Percentiles rank a stretch among this genome's conserved stretches.
Evolutionary conservation across 2,888 invertebrate genomes (phyloP).

Genomic region (Capitulum mitella): DNA sequence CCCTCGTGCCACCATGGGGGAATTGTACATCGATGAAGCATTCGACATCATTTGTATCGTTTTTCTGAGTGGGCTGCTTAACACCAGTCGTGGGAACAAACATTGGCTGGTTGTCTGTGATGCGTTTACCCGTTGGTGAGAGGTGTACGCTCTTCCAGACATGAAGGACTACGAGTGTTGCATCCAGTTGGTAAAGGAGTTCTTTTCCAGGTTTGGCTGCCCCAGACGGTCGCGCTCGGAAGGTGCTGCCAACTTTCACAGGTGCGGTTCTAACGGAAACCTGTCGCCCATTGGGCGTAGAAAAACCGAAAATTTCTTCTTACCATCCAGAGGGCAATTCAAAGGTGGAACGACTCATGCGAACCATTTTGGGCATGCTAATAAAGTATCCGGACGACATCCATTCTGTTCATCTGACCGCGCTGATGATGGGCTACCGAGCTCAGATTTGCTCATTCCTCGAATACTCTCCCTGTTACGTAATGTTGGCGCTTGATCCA

Average conservation of each 20-base stretch:
- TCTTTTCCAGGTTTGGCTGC: not conserved
- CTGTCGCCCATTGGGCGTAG: not conserved
- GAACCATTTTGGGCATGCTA: not conserved
- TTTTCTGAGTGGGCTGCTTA: not conserved
- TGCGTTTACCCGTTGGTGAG: not conserved
- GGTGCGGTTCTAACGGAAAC: not conserved
- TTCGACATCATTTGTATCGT: not conserved
- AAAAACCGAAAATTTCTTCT: not conserved
- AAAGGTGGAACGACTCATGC: not conserved
- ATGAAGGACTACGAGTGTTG: not conserved
- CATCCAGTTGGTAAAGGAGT: not conserved
- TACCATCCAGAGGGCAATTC: not conserved
- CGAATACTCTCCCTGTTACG: not conserved
- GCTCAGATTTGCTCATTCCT: not conserved
- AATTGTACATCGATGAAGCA: not conserved
- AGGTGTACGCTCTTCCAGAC: not conserved
- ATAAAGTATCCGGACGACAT: not conserved
- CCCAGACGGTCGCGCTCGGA: not conserved
- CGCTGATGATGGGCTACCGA: not conserved
- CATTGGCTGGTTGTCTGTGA: not conserved
- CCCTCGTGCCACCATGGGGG: not conserved
- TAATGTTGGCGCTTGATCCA: not conserved
- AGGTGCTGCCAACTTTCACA: not conserved
- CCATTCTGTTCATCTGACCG: not conserved
- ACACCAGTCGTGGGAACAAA: not conserved